Evolutionary conservation across 2,113 vertebrate species (phyloP).

Genomic region (Sturnus vulgaris): DNA sequence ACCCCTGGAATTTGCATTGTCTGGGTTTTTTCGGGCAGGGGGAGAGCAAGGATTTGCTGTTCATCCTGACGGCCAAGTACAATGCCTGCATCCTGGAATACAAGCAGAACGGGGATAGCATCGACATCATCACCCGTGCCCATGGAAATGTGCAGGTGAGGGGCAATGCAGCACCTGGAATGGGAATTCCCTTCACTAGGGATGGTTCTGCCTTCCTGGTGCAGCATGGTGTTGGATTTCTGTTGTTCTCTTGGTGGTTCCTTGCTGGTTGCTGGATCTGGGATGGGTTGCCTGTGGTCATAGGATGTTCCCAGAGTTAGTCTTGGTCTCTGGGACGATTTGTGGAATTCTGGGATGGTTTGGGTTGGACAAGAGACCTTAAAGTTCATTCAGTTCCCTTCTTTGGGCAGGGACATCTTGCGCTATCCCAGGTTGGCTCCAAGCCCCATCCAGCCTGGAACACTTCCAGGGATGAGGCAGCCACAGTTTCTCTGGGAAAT

Average conservation of each 20-base stretch:
- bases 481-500: neutral
- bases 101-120: constrained; percentile 94
- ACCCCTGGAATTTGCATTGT: fast-evolving
- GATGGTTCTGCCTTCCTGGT: neutral
- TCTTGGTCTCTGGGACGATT: neutral
- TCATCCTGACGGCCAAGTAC: constrained; percentile 97
- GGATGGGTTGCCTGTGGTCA: fast-evolving
- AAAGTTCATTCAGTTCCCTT: neutral
- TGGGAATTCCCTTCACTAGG: too few relatives aligned
- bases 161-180: fast-evolving
- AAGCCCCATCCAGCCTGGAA: neutral
- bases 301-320: neutral
- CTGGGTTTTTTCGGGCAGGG: constrained; percentile 68
- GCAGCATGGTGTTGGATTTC: fast-evolving
- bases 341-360: neutral
- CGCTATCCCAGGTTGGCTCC: neutral
- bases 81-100: constrained; percentile 98
- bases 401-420: neutral
- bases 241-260: fast-evolving
- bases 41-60: constrained; percentile 94
- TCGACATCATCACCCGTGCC: constrained; percentile 95
- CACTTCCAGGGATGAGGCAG: neutral
- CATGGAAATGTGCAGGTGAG: constrained; percentile 96
- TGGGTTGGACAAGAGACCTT: neutral
- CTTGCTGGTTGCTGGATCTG: fast-evolving